phyloP scores from a whole-genome alignment of 2,888 invertebrate genomes.

The Callimorpha dominula region DNA sequence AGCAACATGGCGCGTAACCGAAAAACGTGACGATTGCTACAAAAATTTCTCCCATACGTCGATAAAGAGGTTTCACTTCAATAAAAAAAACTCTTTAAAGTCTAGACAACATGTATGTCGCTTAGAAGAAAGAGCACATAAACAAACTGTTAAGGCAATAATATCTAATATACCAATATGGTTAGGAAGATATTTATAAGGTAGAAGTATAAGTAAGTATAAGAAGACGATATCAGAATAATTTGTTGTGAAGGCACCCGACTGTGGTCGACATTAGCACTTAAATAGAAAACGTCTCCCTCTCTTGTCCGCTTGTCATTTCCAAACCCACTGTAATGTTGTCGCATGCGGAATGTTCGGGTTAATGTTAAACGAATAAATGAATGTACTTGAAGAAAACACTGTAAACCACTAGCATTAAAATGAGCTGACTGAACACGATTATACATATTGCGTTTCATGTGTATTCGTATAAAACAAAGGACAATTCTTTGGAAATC shows the following conservation, averaged over 20 bases:
- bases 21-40: too few relatives aligned
- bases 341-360: slow-evolving; percentile 53
- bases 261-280: slow-evolving; percentile 51
- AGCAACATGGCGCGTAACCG: too few relatives aligned
- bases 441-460: slow-evolving; percentile 11
- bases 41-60: too few relatives aligned
- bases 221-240: slow-evolving; percentile 21
- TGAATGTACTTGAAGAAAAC: slow-evolving; percentile 25
- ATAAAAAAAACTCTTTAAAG: not conserved
- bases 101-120: not conserved
- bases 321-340: slow-evolving; percentile 43
- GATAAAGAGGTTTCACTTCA: too few relatives aligned
- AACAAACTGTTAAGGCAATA: slow-evolving; percentile 11
- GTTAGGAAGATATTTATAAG: not conserved
- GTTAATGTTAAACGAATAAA: slow-evolving; percentile 36
- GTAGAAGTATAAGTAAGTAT: not conserved
- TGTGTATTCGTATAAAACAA: slow-evolving; percentile 3
- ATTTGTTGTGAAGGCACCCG: slow-evolving; percentile 24
- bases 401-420: slow-evolving; percentile 7
- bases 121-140: not conserved
- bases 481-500: not conserved
- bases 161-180: not conserved
- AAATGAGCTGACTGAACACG: slow-evolving; percentile 11
- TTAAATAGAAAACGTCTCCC: slow-evolving; percentile 50
- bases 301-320: slow-evolving; percentile 59